A percentile compares a stretch with the other conserved stretches of the same genome.
These are phyloP conservation scores for Hirtodrosophila cameraria DNA, from an alignment of 2,888 invertebrate genomes.

Conservation along the genomic window DNA sequence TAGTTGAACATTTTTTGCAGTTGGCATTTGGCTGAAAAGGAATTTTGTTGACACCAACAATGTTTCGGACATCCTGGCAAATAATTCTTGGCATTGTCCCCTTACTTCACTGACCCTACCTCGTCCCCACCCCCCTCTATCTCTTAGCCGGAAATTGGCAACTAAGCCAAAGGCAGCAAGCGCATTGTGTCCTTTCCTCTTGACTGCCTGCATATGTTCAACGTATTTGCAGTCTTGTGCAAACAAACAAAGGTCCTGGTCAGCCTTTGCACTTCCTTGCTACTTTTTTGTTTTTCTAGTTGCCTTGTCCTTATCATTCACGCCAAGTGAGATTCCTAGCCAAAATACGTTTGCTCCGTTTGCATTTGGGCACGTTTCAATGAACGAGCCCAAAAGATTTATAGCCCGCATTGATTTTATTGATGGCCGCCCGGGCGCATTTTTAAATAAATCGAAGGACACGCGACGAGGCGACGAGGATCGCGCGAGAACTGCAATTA, in stretches of 20 bases:
- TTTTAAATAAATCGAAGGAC: constrained; percentile 65
- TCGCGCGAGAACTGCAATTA: constrained; percentile 62
- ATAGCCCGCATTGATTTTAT: constrained; percentile 81
- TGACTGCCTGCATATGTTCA: constrained; percentile 80
- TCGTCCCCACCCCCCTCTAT: not conserved
- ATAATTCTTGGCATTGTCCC: constrained; percentile 61
- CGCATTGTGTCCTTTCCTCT: constrained; percentile 79
- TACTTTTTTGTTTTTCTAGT: too few relatives aligned
- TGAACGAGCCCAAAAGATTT: constrained; percentile 78
- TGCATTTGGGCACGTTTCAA: constrained; percentile 66
- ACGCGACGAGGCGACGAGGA: too few relatives aligned
- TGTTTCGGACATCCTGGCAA: constrained; percentile 81
- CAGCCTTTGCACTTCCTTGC: constrained; percentile 69
- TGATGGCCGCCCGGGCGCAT: constrained; percentile 65
- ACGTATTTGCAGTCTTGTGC: constrained; percentile 19
- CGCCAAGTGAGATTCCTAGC: constrained; percentile 46
- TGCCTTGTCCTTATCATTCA: constrained; percentile 63
- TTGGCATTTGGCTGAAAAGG: constrained; percentile 73
- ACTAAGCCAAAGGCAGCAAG: constrained; percentile 62
- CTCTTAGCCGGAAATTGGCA: constrained; percentile 77
- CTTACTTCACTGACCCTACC: too few relatives aligned
- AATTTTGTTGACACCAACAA: constrained; percentile 82
- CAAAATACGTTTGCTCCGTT: constrained; percentile 36
- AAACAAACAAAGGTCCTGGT: constrained; percentile 68
- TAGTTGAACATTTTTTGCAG: constrained; percentile 51